Percentiles rank a stretch among this genome's conserved stretches.
These are phyloP conservation scores for Acleris sparsana DNA, from an alignment of 2,888 invertebrate species.

Conservation along the genomic window DNA sequence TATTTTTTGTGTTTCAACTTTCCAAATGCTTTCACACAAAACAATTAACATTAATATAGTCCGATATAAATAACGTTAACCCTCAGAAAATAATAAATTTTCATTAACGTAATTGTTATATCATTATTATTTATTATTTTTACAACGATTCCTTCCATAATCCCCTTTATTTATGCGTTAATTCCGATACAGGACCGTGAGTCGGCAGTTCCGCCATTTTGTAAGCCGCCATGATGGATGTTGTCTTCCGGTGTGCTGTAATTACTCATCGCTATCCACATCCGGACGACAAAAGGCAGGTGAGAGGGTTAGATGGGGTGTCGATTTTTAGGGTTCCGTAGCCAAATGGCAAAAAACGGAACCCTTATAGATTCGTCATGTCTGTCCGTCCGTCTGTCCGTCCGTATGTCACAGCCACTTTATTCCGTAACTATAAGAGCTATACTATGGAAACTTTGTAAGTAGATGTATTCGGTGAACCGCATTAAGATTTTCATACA, in stretches of 20 bases:
- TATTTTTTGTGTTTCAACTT: too few species aligned
- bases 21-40: too few species aligned
- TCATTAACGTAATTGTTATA: constrained; percentile 7
- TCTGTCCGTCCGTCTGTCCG: too few species aligned
- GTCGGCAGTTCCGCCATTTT: constrained; percentile 30
- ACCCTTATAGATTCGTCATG: too few species aligned
- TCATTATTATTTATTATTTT: neutral
- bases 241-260: constrained; percentile 32
- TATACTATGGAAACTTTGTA: too few species aligned
- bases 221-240: constrained; percentile 39
- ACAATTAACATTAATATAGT: neutral
- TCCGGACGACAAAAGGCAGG: constrained; percentile 34
- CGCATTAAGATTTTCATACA: too few species aligned
- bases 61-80: neutral
- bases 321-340: too few species aligned
- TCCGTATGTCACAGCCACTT: too few species aligned
- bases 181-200: constrained; percentile 24
- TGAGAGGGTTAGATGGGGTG: constrained; percentile 18
- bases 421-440: too few species aligned
- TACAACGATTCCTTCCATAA: neutral
- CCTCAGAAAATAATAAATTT: constrained; percentile 21
- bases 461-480: too few species aligned
- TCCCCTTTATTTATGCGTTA: constrained; percentile 6
- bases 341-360: too few species aligned
- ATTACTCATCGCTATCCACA: constrained; percentile 37